These are phyloP conservation scores for Hedya salicella DNA, from an alignment of 2,888 invertebrate species.

Conservation along the genomic window DNA sequence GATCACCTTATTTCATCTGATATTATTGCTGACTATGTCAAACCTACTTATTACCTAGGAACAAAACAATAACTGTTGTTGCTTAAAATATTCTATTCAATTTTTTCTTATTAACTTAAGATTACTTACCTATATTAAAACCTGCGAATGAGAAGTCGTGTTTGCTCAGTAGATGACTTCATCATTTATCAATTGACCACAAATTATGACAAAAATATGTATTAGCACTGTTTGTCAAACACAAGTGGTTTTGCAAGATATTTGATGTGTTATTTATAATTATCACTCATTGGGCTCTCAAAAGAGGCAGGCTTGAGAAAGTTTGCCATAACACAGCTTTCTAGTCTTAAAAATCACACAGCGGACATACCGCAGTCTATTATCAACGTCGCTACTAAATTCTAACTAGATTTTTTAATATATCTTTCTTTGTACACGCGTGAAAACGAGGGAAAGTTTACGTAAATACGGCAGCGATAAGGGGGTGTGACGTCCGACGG, in stretches of 20 bases:
- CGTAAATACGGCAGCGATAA: slow-evolving; percentile 46
- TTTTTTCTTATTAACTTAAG: background rate
- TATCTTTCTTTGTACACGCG: slow-evolving; percentile 3
- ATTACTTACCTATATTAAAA: background rate
- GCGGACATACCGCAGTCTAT: slow-evolving; percentile 22
- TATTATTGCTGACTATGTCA: too few species aligned
- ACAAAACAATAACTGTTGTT: too few species aligned
- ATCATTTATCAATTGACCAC: slow-evolving; percentile 10
- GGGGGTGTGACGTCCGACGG: slow-evolving; percentile 68
- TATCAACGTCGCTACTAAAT: slow-evolving; percentile 3
- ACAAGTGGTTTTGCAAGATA: background rate
- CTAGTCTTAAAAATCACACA: slow-evolving; percentile 13
- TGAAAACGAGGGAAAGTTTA: slow-evolving; percentile 37
- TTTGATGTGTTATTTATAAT: background rate
- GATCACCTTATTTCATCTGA: too few species aligned
- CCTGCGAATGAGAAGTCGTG: slow-evolving; percentile 12
- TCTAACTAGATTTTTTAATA: slow-evolving; percentile 3
- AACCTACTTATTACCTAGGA: too few species aligned
- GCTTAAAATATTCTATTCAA: too few species aligned
- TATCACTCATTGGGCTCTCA: slow-evolving; percentile 19
- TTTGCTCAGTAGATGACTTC: slow-evolving; percentile 17
- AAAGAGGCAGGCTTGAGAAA: slow-evolving; percentile 9
- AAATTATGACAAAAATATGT: background rate
- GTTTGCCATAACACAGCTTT: slow-evolving; percentile 21
- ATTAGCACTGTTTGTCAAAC: background rate